Conservation (phyloP, 2,888 invertebrate species). For the Leptothorax acervorum region DNA sequence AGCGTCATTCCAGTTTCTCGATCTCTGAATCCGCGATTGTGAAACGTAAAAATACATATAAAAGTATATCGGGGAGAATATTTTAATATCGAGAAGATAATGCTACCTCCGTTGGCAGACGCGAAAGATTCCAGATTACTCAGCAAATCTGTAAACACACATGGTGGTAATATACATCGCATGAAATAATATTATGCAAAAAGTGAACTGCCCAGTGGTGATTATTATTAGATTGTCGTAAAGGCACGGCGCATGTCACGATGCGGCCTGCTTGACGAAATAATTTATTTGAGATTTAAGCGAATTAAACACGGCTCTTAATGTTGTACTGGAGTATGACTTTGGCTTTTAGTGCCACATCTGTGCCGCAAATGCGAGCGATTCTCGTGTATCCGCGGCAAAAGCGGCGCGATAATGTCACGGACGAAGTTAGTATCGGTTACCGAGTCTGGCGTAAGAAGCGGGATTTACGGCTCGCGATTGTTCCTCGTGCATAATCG, state of each 20-base stretch:
- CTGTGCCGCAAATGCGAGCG: not conserved
- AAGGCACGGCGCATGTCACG: not conserved
- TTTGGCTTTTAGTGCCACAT: not conserved
- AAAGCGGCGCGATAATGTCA: not conserved
- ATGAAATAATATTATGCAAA: not conserved
- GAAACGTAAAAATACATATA: not conserved
- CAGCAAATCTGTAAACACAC: not conserved
- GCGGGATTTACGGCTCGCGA: constrained; percentile 29
- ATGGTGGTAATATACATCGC: not conserved
- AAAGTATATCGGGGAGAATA: not conserved
- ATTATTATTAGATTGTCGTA: constrained; percentile 7
- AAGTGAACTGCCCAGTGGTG: not conserved
- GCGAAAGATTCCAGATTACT: not conserved
- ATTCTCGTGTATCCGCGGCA: constrained; percentile 1
- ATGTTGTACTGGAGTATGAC: not conserved
- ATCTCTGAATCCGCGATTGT: not conserved
- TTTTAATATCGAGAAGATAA: not conserved
- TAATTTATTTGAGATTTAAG: not conserved
- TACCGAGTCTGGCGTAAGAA: not conserved
- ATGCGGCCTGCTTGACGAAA: constrained; percentile 1
- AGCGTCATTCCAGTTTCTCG: not conserved
- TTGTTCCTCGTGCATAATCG: constrained; percentile 45
- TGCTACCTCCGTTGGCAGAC: not conserved
- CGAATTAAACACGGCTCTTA: not conserved
- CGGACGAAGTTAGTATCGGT: constrained; percentile 7